phyloP scores from a whole-genome alignment of 2,888 invertebrate species.

The Amiota minor region DNA sequence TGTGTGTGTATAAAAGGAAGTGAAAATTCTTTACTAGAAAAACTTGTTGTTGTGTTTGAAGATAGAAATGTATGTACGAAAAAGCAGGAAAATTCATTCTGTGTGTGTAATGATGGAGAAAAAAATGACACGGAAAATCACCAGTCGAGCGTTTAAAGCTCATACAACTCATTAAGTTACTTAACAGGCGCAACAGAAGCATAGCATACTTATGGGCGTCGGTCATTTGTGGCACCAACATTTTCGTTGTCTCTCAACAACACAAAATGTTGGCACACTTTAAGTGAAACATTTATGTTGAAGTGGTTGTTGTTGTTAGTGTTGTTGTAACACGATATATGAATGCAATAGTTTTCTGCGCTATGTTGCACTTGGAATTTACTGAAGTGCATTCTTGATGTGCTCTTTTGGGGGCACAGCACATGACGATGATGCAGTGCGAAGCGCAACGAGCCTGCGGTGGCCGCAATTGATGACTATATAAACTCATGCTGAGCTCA shows the following conservation, averaged over 20 bases:
- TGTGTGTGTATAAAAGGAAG: background rate
- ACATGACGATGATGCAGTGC: no score
- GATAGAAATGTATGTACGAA: background rate
- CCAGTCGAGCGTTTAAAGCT: slow-evolving; percentile 5
- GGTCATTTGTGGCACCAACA: background rate
- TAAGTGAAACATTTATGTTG: background rate
- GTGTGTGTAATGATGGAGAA: slow-evolving; percentile 5
- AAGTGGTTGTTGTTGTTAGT: no score
- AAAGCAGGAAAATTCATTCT: background rate
- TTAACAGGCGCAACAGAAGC: background rate
- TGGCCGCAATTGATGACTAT: slow-evolving; percentile 15
- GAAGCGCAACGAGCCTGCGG: no score
- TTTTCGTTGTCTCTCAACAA: background rate
- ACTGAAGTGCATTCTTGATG: slow-evolving; percentile 1
- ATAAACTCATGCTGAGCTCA: slow-evolving; percentile 10
- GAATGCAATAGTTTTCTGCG: background rate
- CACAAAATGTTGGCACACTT: background rate
- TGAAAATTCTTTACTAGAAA: no score
- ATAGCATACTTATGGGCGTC: background rate
- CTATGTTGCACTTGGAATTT: background rate
- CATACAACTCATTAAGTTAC: background rate
- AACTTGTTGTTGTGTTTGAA: no score
- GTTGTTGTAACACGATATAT: no score
- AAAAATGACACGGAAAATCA: background rate
- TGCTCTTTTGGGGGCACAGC: background rate